Conservation (phyloP, 2,888 invertebrate genomes). For the Drosophila maculinotata region DNA sequence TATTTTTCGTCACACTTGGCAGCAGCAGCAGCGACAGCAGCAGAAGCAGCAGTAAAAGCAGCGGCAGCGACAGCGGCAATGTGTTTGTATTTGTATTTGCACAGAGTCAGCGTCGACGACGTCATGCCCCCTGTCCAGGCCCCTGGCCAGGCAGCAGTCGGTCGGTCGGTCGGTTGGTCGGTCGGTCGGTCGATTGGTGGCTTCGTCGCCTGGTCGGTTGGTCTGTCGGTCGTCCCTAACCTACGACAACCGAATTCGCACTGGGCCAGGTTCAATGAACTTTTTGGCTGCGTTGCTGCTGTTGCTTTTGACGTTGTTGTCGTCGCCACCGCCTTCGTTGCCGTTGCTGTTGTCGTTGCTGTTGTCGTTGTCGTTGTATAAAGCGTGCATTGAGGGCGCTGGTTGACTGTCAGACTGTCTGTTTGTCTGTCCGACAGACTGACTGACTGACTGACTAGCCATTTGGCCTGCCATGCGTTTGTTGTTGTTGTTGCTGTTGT, state of each 20-base stretch:
- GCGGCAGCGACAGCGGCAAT: conserved; percentile 35
- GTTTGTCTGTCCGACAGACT: conserved; percentile 24
- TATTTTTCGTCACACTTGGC: conserved; percentile 80
- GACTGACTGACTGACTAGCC: conserved; percentile 44
- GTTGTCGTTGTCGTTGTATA: conserved; percentile 63
- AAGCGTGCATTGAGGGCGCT: conserved; percentile 80
- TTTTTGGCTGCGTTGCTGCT: conserved; percentile 74
- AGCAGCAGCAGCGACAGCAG: conserved; percentile 54
- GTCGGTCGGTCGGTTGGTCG: conserved; percentile 35
- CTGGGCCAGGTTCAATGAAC: conserved; percentile 81
- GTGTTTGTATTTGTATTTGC: conserved; percentile 69
- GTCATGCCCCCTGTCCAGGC: conserved; percentile 59
- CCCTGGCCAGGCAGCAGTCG: conserved; percentile 41
- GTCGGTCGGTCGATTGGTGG: conserved; percentile 39
- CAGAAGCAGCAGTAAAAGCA: conserved; percentile 22
- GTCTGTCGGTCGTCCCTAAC: conserved; percentile 73
- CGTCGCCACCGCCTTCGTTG: conserved; percentile 29
- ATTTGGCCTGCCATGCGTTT: conserved; percentile 72
- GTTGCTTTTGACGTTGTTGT: conserved; percentile 44
- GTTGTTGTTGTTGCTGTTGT: conserved; percentile 45
- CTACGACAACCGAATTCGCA: conserved; percentile 80
- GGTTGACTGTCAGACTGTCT: conserved; percentile 55
- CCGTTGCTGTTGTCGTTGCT: conserved; percentile 23
- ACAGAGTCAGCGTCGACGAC: conserved; percentile 54
- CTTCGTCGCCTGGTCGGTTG: conserved; percentile 38